phyloP scores from a whole-genome alignment of 2,113 vertebrate genomes.

The Sciurus niger region DNA sequence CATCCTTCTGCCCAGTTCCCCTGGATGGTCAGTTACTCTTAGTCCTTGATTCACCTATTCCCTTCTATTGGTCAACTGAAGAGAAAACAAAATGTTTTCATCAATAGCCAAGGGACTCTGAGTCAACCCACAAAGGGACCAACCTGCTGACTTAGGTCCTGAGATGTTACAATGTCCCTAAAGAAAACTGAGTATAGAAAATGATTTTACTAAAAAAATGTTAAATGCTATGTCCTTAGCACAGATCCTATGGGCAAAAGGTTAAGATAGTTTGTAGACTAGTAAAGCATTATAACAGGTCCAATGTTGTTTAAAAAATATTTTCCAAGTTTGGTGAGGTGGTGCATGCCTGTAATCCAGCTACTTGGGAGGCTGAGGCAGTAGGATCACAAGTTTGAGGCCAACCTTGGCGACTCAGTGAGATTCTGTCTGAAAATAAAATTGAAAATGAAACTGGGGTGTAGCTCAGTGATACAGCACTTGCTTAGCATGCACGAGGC shows the following conservation, averaged over 20 bases:
- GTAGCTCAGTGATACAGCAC: background rate
- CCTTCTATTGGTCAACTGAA: background rate
- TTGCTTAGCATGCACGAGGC: background rate
- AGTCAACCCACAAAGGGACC: background rate
- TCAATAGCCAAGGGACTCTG: background rate
- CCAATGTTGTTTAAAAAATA: background rate
- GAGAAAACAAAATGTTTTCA: slow-evolving; percentile 2
- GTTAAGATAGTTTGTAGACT: background rate
- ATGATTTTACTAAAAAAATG: background rate
- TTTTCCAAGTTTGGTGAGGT: background rate
- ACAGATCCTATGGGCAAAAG: background rate
- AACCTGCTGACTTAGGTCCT: background rate
- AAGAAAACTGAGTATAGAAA: background rate
- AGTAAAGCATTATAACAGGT: background rate
- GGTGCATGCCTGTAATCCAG: background rate
- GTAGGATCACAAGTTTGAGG: background rate
- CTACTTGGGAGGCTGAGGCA: background rate
- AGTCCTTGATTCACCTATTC: background rate
- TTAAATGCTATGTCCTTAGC: background rate
- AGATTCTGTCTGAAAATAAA: background rate
- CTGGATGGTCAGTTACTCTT: no score
- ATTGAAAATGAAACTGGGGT: background rate
- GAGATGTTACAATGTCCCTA: background rate
- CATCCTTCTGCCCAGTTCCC: accelerated
- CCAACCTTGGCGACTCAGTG: background rate